Base-by-base conservation (phyloP, 2,888 invertebrate genomes). In the Ophion costatus region DNA sequence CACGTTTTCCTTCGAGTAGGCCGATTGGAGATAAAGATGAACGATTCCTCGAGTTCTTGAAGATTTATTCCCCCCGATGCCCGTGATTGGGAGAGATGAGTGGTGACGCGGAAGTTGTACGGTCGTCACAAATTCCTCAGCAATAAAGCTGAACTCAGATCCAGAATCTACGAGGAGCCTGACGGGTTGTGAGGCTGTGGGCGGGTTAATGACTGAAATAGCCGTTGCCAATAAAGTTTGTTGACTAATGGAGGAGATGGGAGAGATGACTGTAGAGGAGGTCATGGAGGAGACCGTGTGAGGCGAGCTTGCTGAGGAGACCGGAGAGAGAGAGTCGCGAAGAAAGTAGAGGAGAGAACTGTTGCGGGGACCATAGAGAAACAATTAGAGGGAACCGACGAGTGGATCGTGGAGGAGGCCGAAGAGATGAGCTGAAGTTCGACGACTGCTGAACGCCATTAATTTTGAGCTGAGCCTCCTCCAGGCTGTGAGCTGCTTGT, bases 111-210 rank as follows among this genome's bases (percentile, higher is more conserved):
- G 14, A 5, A 71, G 56, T 20, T 33, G 71, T 14, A 83, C 51
- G 17, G 61, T 78, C 7, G 22, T 59, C 11, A 70, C 66, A 10
- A 80, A 71, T 22, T 56, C 51, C 20, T 85, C 80, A 10, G 82
- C 57, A 1, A 80, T 66, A 56, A 82, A 82, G 17, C 76, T 70
- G 24, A 82, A 29, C 63, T 82, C 84, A 14, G 79, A 86, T 56
- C 79, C 82, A 11, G 84, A 70, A 67, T 83, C 86, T 9, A 83
- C 71, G 56, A 85, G 80, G 17, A 85, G 17, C 11, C 80, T 75
- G 14, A 78, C 76, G 6, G 80, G 71, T 4, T 64, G 56, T 2
- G 70, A 51, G 0, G 74, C 22, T 22, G 63, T 61, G 7, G 74
- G 0, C 42, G 74, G 64, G 80, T 24, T 33, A 67, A 78, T 57